Base-by-base conservation (phyloP, 2,113 vertebrate species). In the Brachirus orientalis region DNA sequence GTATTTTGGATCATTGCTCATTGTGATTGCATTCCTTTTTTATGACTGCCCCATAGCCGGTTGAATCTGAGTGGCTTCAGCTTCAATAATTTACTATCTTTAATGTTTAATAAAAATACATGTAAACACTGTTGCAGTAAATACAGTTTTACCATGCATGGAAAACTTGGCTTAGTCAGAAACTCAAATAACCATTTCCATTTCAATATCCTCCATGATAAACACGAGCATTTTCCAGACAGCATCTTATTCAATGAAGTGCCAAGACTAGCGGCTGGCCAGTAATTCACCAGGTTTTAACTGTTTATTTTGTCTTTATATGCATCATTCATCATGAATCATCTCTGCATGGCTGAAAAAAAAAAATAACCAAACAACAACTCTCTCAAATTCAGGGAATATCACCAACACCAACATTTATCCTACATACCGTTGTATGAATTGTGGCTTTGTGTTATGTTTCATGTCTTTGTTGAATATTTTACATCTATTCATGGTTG, bases 161-260 rank as follows among this genome's bases (percentile, higher is more conserved):
- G 50, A 36, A 71, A 77, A 69, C 16, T 14, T 71, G 38, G 38
- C 62, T 80, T 45, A 68, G 69, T 69, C 62, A 58, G 36, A 64
- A 80, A 87, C 84, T 89, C 81, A 75, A 87, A 86, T 86, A 72
- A 86, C 68, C 55, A 57, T 79, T 80, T 69, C 73, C 54, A 12
- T 60, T 78, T 78, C 74, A 84, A 86, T 87, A 84, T 84, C 63
- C 76, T 84, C 53, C 64, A 55, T 10, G 59, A 87, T 82, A 66
- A 87, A 79, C 75, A 85, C 87, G 80, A 80, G 50, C 56, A 37
- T 63, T 68, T 70, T 79, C 43, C 64, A 76, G 43, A 78, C 53
- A 18, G 22, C 60, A 18, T 86, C 65, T 83, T 63, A 77, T 86
- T 83, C 74, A 83, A 79, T 87, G 74, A 81, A 65, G 72, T 60